Evolutionary conservation across 2,113 vertebrate genomes (phyloP), one percentile per base, ranked within the genome.

Genomic region (Narcine bancroftii): DNA sequence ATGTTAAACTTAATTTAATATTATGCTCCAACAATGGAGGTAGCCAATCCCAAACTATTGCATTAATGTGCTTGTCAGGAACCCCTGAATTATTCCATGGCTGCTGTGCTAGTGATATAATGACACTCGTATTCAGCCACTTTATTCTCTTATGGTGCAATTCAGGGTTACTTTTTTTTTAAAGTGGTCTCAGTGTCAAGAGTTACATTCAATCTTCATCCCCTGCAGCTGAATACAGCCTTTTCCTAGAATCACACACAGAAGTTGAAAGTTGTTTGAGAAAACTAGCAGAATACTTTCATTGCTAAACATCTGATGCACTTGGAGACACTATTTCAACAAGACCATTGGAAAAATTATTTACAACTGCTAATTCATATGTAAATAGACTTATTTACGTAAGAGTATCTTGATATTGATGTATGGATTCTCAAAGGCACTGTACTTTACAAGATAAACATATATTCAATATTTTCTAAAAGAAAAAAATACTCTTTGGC

Each of bases 321-420:
- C 66, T 91, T 69, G 47, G 11, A 91, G 24, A 91, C 42, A 91
- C 65, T 36, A 66, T 69, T 91, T 89, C 33, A 71, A 91, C 26
- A 47, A 91, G 60, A 21, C 71, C 39, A 87, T 60, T 87, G 26
- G 26, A 91, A 91, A 75, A 71, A 69, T 69, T 24, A 71, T 69
- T 71, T 91, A 29, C 15, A 71, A 91, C 89, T 91, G 63, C 2
- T 47, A 69, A 66, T 29, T 45, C 87, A 42, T 66, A 45, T 91
- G 21, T 26, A 47, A 66, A 71, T 91, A 69, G 63, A 7, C 65
- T 69, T 69, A 66, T 71, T 66, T 91, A 69, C 66, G n/a, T 69
- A 69, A 66, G 39, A 1, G 36, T 33, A 69, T 36, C 29, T 0
- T 33, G 39, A 45, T 91, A 2, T 39, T 91, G 4, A 91, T 69